Evolutionary conservation across 2,113 vertebrate genomes (phyloP).

Genomic region (Elaphurus davidianus): DNA sequence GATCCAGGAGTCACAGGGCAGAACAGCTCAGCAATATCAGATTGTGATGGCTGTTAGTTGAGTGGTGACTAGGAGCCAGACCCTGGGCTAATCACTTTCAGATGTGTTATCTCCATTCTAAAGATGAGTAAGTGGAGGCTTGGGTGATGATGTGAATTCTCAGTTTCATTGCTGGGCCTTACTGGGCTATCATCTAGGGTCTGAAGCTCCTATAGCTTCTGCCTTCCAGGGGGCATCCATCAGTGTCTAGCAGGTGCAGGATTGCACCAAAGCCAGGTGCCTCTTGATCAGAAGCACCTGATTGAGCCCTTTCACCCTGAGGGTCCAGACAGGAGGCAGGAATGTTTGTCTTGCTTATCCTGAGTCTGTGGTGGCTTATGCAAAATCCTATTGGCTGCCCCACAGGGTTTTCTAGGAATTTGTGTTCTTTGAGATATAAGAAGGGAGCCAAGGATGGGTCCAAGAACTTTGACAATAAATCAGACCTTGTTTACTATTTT

Average conservation of each 20-base stretch:
- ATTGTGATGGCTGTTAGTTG: fast-evolving
- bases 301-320: not conserved
- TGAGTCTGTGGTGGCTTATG: not conserved
- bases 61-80: fast-evolving
- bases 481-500: not conserved
- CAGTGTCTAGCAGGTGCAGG: not conserved
- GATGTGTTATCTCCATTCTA: not conserved
- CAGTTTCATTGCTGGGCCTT: not conserved
- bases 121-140: not conserved
- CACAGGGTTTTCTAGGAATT: not conserved
- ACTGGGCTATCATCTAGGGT: not conserved
- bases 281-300: not conserved
- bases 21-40: not conserved
- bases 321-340: not conserved
- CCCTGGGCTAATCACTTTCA: not conserved
- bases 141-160: not conserved
- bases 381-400: not conserved
- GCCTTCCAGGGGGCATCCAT: not conserved
- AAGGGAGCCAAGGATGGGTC: not conserved
- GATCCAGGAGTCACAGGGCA: not conserved
- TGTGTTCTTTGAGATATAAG: not conserved
- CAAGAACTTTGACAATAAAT: not conserved
- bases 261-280: fast-evolving
- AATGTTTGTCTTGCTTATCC: not conserved
- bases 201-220: not conserved